A percentile compares a stretch with the other conserved stretches of the same genome.
These are phyloP conservation scores for Percina caprodes DNA, from an alignment of 2,113 vertebrate species.

Conservation along the genomic window DNA sequence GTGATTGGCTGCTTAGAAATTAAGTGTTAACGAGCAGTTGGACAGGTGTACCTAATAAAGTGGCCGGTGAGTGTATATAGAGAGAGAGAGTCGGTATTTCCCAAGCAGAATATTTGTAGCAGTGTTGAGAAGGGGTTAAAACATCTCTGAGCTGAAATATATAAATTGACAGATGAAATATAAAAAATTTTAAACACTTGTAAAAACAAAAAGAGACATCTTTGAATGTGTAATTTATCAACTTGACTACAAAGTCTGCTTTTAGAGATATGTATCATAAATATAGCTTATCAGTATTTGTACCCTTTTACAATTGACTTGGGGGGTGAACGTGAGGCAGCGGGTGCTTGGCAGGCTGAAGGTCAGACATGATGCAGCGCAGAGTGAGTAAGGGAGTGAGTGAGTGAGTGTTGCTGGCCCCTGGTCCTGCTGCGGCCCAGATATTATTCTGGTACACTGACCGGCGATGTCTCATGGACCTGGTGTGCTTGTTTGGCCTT, in stretches of 20 bases:
- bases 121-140: background rate
- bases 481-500: constrained; percentile 39
- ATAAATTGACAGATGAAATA: background rate
- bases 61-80: too few species aligned
- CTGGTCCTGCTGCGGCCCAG: constrained; percentile 49
- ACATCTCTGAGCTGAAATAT: background rate
- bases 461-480: constrained; percentile 32
- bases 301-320: background rate
- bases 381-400: constrained; percentile 61
- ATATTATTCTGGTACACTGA: constrained; percentile 61
- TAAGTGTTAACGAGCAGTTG: too few species aligned
- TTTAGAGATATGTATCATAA: background rate
- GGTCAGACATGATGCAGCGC: constrained; percentile 74
- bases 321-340: constrained; percentile 57
- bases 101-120: background rate
- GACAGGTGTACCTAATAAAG: too few species aligned
- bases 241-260: background rate
- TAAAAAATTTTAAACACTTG: background rate
- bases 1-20: too few species aligned
- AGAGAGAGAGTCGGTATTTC: too few species aligned
- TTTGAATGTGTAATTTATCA: background rate
- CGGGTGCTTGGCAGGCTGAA: constrained; percentile 67
- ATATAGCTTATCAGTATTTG: background rate
- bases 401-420: constrained; percentile 61
- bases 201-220: background rate